Percentiles rank a stretch among this genome's conserved stretches.
Evolutionary conservation across 2,113 vertebrate genomes (phyloP).

Genomic region (Coturnix japonica): DNA sequence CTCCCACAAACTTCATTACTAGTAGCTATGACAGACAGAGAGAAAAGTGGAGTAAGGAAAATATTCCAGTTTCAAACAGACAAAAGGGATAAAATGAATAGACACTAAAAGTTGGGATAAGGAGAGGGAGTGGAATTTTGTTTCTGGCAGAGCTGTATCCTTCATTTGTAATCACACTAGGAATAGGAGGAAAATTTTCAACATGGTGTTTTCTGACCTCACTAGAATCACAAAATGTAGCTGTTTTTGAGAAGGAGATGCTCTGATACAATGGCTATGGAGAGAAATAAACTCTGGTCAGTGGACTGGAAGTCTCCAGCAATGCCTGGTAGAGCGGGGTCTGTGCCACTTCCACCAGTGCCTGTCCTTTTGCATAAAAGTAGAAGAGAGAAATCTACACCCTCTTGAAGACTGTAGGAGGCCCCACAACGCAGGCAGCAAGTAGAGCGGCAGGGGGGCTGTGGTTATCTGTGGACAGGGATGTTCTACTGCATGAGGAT

Average conservation of each 20-base stretch:
- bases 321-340: not conserved
- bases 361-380: not conserved
- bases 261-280: not conserved
- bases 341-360: not conserved
- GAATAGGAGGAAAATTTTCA: not conserved
- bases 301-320: not conserved
- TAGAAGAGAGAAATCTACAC: not conserved
- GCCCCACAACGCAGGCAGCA: not conserved
- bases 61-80: not conserved
- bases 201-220: accelerated
- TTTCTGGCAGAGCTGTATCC: not conserved
- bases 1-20: not conserved
- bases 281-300: not conserved
- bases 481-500: not conserved
- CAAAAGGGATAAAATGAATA: not conserved
- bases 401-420: accelerated
- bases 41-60: not conserved
- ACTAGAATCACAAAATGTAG: not conserved
- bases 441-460: accelerated
- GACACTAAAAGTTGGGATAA: not conserved
- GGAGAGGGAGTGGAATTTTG: not conserved
- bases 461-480: accelerated
- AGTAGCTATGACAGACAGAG: not conserved
- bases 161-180: not conserved
- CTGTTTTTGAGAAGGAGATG: not conserved